These are phyloP conservation scores for Centropyge bicolor DNA, from an alignment of 2,797 vertebrate species.

Conservation along the genomic window DNA sequence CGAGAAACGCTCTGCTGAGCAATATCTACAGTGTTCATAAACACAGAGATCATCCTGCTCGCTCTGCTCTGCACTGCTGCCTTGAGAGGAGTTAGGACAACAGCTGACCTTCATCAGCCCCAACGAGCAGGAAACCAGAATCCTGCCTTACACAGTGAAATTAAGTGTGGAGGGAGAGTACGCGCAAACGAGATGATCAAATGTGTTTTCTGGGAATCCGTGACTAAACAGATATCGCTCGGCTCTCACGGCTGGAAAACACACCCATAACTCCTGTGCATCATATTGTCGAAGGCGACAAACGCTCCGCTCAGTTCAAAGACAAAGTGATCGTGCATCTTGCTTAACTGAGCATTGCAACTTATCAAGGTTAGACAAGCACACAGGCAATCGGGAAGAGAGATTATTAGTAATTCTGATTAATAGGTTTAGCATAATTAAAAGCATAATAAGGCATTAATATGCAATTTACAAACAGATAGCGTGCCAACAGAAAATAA, in stretches of 20 bases:
- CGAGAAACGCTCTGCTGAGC: slow-evolving; percentile 59
- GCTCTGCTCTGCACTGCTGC: slow-evolving; percentile 25
- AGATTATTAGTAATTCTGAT: slow-evolving; percentile 73
- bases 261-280: slow-evolving; percentile 13
- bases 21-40: slow-evolving; percentile 55
- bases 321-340: slow-evolving; percentile 33
- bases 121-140: slow-evolving; percentile 27
- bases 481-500: slow-evolving; percentile 67
- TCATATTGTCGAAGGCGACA: not conserved
- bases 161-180: slow-evolving; percentile 17
- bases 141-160: slow-evolving; percentile 22
- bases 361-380: slow-evolving; percentile 58
- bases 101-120: slow-evolving; percentile 54
- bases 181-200: slow-evolving; percentile 23
- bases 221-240: slow-evolving; percentile 2
- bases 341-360: slow-evolving; percentile 39
- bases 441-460: slow-evolving; percentile 79
- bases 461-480: slow-evolving; percentile 76
- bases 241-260: slow-evolving; percentile 1
- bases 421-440: slow-evolving; percentile 78
- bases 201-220: slow-evolving; percentile 17
- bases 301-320: slow-evolving; percentile 15
- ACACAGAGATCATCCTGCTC: slow-evolving; percentile 50
- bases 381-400: slow-evolving; percentile 29
- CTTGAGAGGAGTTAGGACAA: slow-evolving; percentile 26